Evolutionary conservation across 2,888 invertebrate genomes (phyloP), one percentile per base, ranked within the genome.

Genomic region (Kryphioiulus occultus): DNA sequence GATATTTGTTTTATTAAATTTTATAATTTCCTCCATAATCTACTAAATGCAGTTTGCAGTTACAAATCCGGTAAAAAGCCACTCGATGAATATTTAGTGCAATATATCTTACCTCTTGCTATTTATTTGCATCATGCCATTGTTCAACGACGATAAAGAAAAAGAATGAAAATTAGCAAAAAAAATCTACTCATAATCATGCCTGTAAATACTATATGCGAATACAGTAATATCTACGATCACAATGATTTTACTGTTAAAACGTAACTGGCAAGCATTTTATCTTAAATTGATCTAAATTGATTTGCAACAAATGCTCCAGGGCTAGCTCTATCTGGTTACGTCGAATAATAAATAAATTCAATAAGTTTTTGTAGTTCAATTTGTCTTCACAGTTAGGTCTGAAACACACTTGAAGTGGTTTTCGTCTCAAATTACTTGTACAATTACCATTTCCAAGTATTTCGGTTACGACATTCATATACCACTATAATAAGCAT

Each of bases 141-240:
- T 26, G 35, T 42, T 86, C 85, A 89, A 32, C 15, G 39, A 44
- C 22, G 30, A 82, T 32, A 44, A 42, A 78, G 85, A 44, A 35
- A 88, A 89, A 86, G 83, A 59, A 85, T 15, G 68, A 88, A 53
- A 82, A 85, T 86, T 87, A 87, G 87, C 68, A 87, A 85, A 59
- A 86, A 44, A 44, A 85, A 53, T 86, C 47, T 59, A 53, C 1
- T 26, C 0, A 30, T 86, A 15, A 53, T 26, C 59, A 59, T 86
- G 47, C 59, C 19, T 53, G 26, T 30, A 78, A 78, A 53, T 44
- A 44, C n/a, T 12, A 12, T 44, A 44, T 15, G 44, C 12, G 12
- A 44, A 44, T 44, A 35, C 35, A 4, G 53, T 53, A 19, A 17
- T 19, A 35, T 2, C 35, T 35, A 35, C 35, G 35, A 35, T 7